Evolutionary conservation across 2,888 invertebrate species (phyloP).

Genomic region (Argyra leucocephala): DNA sequence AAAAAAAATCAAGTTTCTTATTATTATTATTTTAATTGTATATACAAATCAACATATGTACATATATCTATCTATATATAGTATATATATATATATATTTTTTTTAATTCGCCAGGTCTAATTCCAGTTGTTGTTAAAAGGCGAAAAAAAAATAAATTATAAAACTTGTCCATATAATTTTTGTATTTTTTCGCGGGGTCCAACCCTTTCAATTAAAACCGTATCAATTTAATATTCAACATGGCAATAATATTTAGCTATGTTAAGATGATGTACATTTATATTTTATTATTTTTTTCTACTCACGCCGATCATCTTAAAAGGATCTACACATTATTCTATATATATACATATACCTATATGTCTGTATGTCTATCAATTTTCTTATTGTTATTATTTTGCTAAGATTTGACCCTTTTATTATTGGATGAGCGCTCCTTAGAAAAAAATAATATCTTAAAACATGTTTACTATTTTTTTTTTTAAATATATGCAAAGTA

Average conservation of each 20-base stretch:
- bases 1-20: too few species aligned
- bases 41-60: too few species aligned
- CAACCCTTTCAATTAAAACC: conserved; percentile 10
- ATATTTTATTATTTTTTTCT: not conserved
- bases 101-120: not conserved
- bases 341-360: too few species aligned
- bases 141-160: too few species aligned
- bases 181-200: not conserved
- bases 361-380: too few species aligned
- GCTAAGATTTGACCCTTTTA: not conserved
- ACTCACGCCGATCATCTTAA: not conserved
- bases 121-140: not conserved
- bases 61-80: too few species aligned
- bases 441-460: not conserved
- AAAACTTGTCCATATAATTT: not conserved
- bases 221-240: not conserved
- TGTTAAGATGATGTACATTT: not conserved
- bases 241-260: not conserved
- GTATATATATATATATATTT: too few species aligned
- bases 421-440: not conserved
- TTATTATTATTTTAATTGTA: too few species aligned
- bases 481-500: not conserved
- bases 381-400: not conserved
- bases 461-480: not conserved
- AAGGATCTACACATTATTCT: too few species aligned